Conservation (phyloP, 2,113 vertebrate species). For the Mormoops blainvillei region DNA sequence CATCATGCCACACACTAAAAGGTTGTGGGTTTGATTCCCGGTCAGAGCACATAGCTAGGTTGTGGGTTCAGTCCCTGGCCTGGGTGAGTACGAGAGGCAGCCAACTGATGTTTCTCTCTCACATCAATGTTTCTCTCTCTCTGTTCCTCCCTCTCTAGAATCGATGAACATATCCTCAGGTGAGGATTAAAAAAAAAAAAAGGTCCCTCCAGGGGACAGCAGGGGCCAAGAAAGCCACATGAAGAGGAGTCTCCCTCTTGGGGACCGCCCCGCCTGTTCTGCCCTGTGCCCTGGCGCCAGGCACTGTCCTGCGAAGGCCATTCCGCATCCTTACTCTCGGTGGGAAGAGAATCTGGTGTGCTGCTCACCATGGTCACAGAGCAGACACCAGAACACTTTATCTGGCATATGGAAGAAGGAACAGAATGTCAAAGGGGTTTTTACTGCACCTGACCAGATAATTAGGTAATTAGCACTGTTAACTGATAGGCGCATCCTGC, state of each 20-base stretch:
- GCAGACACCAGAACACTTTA: constrained; percentile 15
- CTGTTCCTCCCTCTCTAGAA: no score
- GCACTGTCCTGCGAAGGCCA: not conserved
- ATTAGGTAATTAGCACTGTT: constrained; percentile 64
- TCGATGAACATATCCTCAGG: no score
- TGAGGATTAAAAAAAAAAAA: no score
- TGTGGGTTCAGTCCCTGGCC: no score
- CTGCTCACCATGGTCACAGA: not conserved
- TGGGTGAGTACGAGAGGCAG: no score
- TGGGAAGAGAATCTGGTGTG: not conserved
- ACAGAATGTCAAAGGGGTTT: constrained; percentile 49
- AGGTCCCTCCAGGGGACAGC: not conserved
- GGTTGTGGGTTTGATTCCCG: no score
- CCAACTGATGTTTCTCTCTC: no score
- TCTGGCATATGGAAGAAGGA: constrained; percentile 38
- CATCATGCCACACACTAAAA: no score
- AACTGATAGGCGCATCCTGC: constrained; percentile 52
- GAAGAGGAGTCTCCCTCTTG: no score
- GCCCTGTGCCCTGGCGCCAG: accelerated
- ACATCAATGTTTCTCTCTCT: no score
- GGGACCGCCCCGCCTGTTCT: accelerated
- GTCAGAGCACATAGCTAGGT: no score
- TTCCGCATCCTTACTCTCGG: not conserved
- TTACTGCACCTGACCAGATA: constrained; percentile 49
- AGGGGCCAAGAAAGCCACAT: not conserved